Conservation (phyloP, 2,797 vertebrate species). For the Alectoris magna region DNA sequence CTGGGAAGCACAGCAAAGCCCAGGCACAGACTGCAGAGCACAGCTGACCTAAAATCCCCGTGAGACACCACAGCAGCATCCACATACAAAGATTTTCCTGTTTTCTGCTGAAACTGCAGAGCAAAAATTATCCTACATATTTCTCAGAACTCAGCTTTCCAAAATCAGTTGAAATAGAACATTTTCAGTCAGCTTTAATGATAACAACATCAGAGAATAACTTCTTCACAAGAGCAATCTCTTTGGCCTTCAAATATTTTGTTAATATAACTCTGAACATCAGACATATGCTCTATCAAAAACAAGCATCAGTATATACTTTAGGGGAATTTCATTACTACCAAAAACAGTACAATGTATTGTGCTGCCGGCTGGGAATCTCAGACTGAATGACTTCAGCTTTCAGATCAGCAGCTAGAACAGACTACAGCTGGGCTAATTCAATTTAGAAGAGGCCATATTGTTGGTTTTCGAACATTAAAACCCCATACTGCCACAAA, state of each 20-base stretch:
- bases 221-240: slow-evolving; percentile 41
- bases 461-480: slow-evolving; percentile 29
- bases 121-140: not conserved
- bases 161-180: not conserved
- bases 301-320: slow-evolving; percentile 47
- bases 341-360: not conserved
- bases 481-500: not conserved
- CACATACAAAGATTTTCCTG: not conserved
- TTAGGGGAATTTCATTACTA: slow-evolving; percentile 42
- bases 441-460: not conserved
- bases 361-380: slow-evolving; percentile 26
- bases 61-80: not conserved
- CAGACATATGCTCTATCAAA: slow-evolving; percentile 51
- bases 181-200: slow-evolving; percentile 35
- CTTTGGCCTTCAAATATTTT: slow-evolving; percentile 41
- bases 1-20: not conserved
- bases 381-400: slow-evolving; percentile 39
- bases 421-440: slow-evolving; percentile 50
- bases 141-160: slow-evolving; percentile 34
- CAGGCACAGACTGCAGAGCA: not conserved
- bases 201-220: slow-evolving; percentile 48
- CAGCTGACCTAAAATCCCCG: not conserved
- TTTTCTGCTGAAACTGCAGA: slow-evolving; percentile 12
- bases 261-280: slow-evolving; percentile 46
- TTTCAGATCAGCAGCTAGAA: slow-evolving; percentile 47